Percentiles rank a stretch among this genome's conserved stretches.
phyloP scores from a whole-genome alignment of 2,888 invertebrate species.

The Drosophila fungiperda region DNA sequence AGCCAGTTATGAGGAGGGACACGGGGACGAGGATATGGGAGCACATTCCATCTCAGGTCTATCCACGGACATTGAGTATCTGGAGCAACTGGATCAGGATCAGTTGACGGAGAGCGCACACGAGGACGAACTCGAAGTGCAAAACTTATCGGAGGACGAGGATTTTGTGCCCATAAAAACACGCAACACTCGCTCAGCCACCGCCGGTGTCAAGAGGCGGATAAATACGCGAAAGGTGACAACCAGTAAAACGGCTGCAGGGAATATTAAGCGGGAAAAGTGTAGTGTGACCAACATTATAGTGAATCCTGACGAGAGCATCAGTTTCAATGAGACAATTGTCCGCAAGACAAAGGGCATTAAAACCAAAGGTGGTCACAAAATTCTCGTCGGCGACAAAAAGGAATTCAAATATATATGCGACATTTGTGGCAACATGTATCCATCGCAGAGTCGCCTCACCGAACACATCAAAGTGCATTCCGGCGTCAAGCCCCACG shows the following conservation, averaged over 20 bases:
- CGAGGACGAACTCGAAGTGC: slow-evolving; percentile 66
- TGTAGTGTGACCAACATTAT: slow-evolving; percentile 49
- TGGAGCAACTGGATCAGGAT: slow-evolving; percentile 76
- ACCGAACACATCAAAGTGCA: slow-evolving; percentile 84
- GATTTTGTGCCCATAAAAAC: slow-evolving; percentile 63
- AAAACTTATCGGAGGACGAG: slow-evolving; percentile 73
- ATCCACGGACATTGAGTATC: slow-evolving; percentile 76
- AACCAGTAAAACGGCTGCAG: slow-evolving; percentile 8
- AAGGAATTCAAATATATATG: slow-evolving; percentile 82
- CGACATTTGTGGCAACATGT: slow-evolving; percentile 84
- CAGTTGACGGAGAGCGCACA: slow-evolving; percentile 71
- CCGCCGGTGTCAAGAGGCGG: slow-evolving; percentile 40
- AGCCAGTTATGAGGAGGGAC: slow-evolving; percentile 63
- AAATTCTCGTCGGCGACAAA: slow-evolving; percentile 69
- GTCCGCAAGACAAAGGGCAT: slow-evolving; percentile 59
- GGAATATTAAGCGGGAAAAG: slow-evolving; percentile 50
- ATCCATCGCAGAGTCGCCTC: slow-evolving; percentile 83
- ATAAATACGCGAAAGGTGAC: slow-evolving; percentile 38
- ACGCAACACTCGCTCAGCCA: slow-evolving; percentile 29
- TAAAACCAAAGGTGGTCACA: slow-evolving; percentile 71
- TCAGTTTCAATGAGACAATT: slow-evolving; percentile 53
- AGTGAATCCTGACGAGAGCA: slow-evolving; percentile 53
- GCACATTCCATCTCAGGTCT: slow-evolving; percentile 62
- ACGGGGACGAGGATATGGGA: slow-evolving; percentile 60
- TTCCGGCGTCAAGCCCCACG: slow-evolving; percentile 83